These are phyloP conservation scores for Osmoderma eremita DNA, from an alignment of 2,888 invertebrate genomes.

Conservation along the genomic window DNA sequence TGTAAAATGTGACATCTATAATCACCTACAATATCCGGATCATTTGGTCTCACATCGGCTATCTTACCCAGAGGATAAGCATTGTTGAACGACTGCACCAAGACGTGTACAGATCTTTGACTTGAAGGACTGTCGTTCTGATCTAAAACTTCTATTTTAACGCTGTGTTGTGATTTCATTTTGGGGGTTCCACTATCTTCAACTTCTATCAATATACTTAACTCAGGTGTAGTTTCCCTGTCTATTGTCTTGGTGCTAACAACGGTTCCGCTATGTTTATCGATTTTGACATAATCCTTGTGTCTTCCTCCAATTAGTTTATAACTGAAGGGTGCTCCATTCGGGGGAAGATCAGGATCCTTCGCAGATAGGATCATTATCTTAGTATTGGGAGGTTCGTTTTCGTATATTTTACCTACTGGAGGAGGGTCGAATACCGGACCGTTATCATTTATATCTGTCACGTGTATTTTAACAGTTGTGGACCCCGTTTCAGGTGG, in stretches of 20 bases:
- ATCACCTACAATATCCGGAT: conserved; percentile 89
- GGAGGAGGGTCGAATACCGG: conserved; percentile 81
- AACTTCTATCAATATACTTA: conserved; percentile 83
- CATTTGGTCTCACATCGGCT: conserved; percentile 92
- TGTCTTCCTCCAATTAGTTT: conserved; percentile 81
- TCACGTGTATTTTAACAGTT: conserved; percentile 80
- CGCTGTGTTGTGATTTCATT: conserved; percentile 82
- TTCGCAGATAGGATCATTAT: conserved; percentile 87
- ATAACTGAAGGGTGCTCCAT: conserved; percentile 91
- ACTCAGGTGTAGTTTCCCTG: conserved; percentile 79
- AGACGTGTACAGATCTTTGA: conserved; percentile 82
- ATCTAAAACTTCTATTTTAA: conserved; percentile 82
- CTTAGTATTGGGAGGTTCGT: conserved; percentile 84
- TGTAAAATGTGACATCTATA: conserved; percentile 85
- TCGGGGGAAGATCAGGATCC: conserved; percentile 90
- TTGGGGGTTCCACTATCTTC: conserved; percentile 88
- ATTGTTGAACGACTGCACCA: conserved; percentile 81
- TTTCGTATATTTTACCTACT: conserved; percentile 84
- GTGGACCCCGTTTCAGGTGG: conserved; percentile 94
- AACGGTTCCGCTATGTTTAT: conserved; percentile 82
- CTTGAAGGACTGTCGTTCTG: conserved; percentile 92
- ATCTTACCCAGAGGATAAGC: conserved; percentile 83
- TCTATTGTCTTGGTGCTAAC: conserved; percentile 83
- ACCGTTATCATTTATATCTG: conserved; percentile 94
- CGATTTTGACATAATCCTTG: conserved; percentile 78